Evolutionary conservation across 2,113 vertebrate species (phyloP).

Genomic region (Toxotes chatareus): DNA sequence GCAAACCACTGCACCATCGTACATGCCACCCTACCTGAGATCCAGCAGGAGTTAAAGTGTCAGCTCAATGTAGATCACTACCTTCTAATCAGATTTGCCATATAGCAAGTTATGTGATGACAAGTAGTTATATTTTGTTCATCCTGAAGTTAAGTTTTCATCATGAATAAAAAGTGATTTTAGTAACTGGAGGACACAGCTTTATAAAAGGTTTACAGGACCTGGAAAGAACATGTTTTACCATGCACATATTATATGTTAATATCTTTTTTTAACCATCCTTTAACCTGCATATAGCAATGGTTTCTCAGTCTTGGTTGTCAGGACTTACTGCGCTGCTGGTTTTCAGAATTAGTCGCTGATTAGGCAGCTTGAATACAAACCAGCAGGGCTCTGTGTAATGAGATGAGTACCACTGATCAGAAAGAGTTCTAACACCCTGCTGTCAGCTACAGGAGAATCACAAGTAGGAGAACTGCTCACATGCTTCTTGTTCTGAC

Average conservation of each 20-base stretch:
- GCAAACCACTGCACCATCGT: no score
- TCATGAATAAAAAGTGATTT: neutral
- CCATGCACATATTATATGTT: no score
- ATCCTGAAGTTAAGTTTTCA: neutral
- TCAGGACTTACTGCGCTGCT: neutral
- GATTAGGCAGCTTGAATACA: neutral
- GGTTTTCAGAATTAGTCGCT: neutral
- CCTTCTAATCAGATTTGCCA: neutral
- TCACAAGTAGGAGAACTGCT: no score
- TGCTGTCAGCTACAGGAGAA: no score
- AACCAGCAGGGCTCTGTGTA: neutral
- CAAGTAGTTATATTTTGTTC: neutral
- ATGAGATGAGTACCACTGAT: no score
- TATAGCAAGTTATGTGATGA: neutral
- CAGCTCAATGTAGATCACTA: neutral
- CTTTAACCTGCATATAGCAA: fast-evolving
- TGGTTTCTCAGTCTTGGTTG: neutral
- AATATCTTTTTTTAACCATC: neutral
- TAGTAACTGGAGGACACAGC: neutral
- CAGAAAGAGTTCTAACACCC: no score
- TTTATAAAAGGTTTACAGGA: neutral
- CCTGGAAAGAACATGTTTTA: neutral
- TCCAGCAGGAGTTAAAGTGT: neutral
- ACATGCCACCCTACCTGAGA: neutral
- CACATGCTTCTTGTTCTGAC: no score